Percentiles rank a stretch among this genome's conserved stretches.
phyloP scores from a whole-genome alignment of 2,888 invertebrate genomes.

The Dendrolimus pini region DNA sequence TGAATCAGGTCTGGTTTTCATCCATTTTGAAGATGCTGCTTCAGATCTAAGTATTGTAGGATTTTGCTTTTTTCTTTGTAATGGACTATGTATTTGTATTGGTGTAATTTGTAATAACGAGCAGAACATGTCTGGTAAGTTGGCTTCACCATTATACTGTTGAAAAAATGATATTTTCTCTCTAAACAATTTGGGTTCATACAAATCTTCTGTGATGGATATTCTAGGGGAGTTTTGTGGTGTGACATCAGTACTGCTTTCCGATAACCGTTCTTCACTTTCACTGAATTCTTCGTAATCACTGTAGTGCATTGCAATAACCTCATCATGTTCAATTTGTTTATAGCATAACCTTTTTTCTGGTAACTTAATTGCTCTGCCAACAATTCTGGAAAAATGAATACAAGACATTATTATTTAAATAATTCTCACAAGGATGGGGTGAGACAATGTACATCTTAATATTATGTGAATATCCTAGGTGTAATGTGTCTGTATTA shows the following conservation, averaged over 20 bases:
- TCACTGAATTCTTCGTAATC: conserved; percentile 62
- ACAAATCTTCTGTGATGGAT: conserved; percentile 34
- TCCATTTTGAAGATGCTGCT: conserved; percentile 67
- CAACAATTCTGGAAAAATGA: conserved; percentile 53
- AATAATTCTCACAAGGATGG: neutral
- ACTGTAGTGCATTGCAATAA: conserved; percentile 64
- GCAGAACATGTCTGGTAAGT: conserved; percentile 53
- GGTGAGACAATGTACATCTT: too few relatives aligned
- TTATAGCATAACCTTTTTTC: conserved; percentile 44
- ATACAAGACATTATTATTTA: conserved; percentile 6
- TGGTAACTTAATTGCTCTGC: conserved; percentile 50
- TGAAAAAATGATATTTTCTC: conserved; percentile 42
- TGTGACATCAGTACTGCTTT: conserved; percentile 64
- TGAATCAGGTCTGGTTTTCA: conserved; percentile 60
- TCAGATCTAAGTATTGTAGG: conserved; percentile 63
- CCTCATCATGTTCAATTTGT: conserved; percentile 60
- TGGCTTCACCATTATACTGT: conserved; percentile 35
- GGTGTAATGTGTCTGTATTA: too few relatives aligned
- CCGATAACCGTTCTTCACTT: conserved; percentile 59
- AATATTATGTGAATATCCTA: too few relatives aligned
- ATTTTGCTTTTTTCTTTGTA: conserved; percentile 46
- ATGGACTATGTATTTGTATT: conserved; percentile 54
- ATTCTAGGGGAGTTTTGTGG: conserved; percentile 62
- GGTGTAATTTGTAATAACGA: conserved; percentile 67
- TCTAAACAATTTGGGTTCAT: conserved; percentile 37